phyloP scores from a whole-genome alignment of 2,797 vertebrate genomes.

The Dryobates pubescens region DNA sequence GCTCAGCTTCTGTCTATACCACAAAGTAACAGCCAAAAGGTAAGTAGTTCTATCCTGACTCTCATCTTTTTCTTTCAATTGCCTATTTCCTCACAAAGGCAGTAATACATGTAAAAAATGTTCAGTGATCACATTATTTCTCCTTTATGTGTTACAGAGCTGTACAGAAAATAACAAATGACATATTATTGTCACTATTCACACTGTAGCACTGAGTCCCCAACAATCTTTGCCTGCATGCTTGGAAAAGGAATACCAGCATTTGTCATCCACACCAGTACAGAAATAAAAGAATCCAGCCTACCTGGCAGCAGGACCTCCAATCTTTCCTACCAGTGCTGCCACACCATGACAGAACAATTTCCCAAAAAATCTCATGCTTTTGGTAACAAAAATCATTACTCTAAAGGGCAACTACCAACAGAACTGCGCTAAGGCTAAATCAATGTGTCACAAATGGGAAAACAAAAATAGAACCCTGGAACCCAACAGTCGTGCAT shows the following conservation, averaged over 20 bases:
- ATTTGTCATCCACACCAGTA: neutral
- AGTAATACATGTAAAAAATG: accelerated
- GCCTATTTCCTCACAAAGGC: neutral
- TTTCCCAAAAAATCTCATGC: neutral
- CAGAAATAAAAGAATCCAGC: neutral
- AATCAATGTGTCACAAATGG: neutral
- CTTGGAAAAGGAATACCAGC: neutral
- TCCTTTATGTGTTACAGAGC: neutral
- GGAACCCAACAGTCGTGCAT: neutral
- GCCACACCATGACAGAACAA: neutral
- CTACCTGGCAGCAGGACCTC: neutral
- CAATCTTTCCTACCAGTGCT: neutral
- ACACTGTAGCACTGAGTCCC: neutral
- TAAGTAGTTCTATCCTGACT: neutral
- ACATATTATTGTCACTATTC: neutral
- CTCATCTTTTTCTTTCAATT: neutral
- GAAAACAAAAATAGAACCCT: neutral
- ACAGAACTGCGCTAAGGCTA: neutral
- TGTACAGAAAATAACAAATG: neutral
- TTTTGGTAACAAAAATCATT: neutral
- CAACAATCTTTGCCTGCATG: neutral
- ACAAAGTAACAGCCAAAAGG: neutral
- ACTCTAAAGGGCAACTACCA: neutral
- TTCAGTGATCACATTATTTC: neutral
- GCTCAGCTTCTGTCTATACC: neutral